Base-by-base conservation (phyloP, 1,140 invertebrate genomes). In the Drosophila grimshawi region DNA sequence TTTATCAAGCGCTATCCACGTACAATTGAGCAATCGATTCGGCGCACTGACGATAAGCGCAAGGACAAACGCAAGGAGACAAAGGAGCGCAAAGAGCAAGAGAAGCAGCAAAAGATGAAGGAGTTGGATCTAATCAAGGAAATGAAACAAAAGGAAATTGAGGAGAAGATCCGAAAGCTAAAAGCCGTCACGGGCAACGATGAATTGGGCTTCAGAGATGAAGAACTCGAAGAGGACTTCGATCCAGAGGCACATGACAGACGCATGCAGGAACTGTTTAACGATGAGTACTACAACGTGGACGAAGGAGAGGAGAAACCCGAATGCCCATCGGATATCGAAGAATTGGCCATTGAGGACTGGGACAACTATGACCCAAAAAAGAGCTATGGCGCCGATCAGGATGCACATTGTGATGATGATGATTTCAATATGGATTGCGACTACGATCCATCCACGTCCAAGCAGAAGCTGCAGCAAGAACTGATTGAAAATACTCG, bases 1-100 rank as follows among this genome's bases (percentile, higher is more conserved):
- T 98, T 98, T 94, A 95, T 98, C 19, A 98, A 98, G 94, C 93
- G 96, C 11, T 99, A 97, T 94, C 98, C 98, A 1, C 94, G 98
- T 79, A 98, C 96, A 0, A 95, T 99, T 76, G 95, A 96, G 72
- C 95, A 96, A 92, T 96, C 97, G 3, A 92, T 99, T 60, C 94
- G 98, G 35, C 95, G 94, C 30, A 96, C 96, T 81, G 96, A 98
- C 90, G 96, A 96, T 37, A 95, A 94, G 65, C 94, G 98, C 62
- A 95, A 97, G 56, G 92, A 95, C 29, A 97, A 98, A 83, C 94
- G 97, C 55, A 94, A 95, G 27, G 96, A 97, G 92, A 63, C 95
- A 0, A 97, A 96, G 88, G 93, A 96, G 85, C 94, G 96, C 66
- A 99, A 98, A 82, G 93, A 95, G 75, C 94, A 96, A 81, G 97